Evolutionary conservation across 1,140 invertebrate genomes (phyloP), one percentile per base, ranked within the genome.

Genomic region (Drosophila tani): DNA sequence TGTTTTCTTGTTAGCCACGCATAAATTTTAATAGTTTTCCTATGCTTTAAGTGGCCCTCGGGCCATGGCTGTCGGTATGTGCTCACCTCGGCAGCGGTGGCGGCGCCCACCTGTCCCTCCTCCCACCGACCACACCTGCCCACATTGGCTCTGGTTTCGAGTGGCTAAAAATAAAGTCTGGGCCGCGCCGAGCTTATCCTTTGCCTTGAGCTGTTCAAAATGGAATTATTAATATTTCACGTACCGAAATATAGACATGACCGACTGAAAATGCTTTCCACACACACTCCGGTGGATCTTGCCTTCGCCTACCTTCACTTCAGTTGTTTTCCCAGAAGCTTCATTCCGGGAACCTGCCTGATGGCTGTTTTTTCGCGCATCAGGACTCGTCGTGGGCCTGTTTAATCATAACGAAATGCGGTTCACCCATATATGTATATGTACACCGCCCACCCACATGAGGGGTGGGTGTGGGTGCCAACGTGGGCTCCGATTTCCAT

Each of bases 11-110:
- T 55, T 63, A 47, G 71, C 67, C 64, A 84, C 85, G 85, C 85
- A 88, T 88, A 88, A 75, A 88, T 90, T 88, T 79, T 75, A 85
- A 88, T 90, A 85, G 81, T 88, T 84, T 81, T 79, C 51, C 69
- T 62, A 79, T 90, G 84, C 75, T 81, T 79, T 69, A 75, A 88
- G 68, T 84, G 81, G 81, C 62, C 73, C 55, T 59, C 55, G 53
- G 68, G 63, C 64, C 35, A 35, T 24, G 50, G 27, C 47, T 58
- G 32, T 46, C 19, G 12, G 45, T 67, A 46, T 65, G 35, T 53
- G 45, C n/a, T 63, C 47, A 53, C 60, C 60, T 40, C 32, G 35
- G 19, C 47, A 12, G 11, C 59, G n/a, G 11, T 47, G n/a, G 6
- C 59, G n/a, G 14, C 19, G 24, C 12, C 46, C 40, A 51, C 38